Percentiles rank a stretch among this genome's conserved stretches.
phyloP scores from a whole-genome alignment of 2,113 vertebrate species.

The Cricetomys ansorgei region DNA sequence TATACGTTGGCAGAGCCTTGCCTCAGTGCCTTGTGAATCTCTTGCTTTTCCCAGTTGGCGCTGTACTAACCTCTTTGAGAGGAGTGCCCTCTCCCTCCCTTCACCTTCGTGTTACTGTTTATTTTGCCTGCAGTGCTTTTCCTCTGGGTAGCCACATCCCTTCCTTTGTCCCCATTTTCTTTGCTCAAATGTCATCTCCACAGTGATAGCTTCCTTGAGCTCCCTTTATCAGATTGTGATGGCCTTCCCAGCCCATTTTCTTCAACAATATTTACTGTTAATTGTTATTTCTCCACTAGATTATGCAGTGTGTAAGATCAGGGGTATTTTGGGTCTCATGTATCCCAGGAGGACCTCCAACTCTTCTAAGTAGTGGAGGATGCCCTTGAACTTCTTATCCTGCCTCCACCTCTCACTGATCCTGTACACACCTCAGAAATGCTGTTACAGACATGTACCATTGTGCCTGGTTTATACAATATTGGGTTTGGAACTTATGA shows the following conservation, averaged over 20 bases:
- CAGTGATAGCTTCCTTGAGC: neutral
- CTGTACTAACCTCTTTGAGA: neutral
- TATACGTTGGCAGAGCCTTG: neutral
- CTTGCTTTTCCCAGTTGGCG: neutral
- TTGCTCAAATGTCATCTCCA: neutral
- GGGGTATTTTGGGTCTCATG: neutral
- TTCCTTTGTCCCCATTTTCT: neutral
- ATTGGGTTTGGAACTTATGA: neutral
- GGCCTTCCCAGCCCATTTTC: neutral
- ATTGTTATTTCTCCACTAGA: neutral
- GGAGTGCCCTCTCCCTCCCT: neutral
- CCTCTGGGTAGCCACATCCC: neutral
- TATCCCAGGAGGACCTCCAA: neutral
- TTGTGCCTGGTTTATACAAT: neutral
- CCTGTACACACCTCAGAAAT: neutral
- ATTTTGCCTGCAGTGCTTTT: neutral
- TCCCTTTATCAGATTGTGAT: neutral
- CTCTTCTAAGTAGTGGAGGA: neutral
- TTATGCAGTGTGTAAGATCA: neutral
- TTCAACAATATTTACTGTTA: neutral
- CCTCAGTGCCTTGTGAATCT: too few relatives aligned
- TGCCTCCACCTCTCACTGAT: neutral
- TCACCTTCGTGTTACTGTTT: neutral
- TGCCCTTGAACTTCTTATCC: neutral
- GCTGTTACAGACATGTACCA: neutral